These are phyloP conservation scores for Lasioglossum marginatum DNA, from an alignment of 2,888 invertebrate genomes.

Conservation along the genomic window DNA sequence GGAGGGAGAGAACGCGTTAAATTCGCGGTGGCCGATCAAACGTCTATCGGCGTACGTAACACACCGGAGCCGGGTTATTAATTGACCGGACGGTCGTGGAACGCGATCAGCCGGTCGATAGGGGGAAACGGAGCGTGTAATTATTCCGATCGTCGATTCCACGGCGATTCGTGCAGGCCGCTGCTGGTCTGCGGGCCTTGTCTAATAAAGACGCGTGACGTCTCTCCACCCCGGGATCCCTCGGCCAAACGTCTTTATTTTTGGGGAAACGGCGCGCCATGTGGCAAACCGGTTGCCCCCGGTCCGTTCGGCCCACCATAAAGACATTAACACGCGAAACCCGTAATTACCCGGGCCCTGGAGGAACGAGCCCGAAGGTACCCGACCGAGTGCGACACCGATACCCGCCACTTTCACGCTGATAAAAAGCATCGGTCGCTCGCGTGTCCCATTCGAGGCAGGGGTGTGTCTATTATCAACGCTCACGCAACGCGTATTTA, in stretches of 20 bases:
- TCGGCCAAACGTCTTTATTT: constrained; percentile 50
- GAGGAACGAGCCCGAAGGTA: background rate
- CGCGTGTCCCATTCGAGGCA: constrained; percentile 49
- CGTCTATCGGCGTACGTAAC: constrained; percentile 33
- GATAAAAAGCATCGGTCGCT: constrained; percentile 31
- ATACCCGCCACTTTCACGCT: constrained; percentile 22
- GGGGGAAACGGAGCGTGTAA: constrained; percentile 61
- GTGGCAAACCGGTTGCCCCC: constrained; percentile 66
- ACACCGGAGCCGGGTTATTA: constrained; percentile 47
- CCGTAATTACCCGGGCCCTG: constrained; percentile 71
- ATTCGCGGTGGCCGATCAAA: constrained; percentile 16
- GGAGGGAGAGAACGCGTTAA: constrained; percentile 1
- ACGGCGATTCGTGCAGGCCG: constrained; percentile 26
- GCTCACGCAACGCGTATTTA: constrained; percentile 64
- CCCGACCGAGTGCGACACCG: constrained; percentile 21
- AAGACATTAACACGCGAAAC: constrained; percentile 79
- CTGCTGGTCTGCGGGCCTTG: constrained; percentile 19
- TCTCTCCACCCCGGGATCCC: constrained; percentile 9
- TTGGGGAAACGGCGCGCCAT: constrained; percentile 58
- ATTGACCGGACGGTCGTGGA: constrained; percentile 38
- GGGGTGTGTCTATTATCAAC: constrained; percentile 55
- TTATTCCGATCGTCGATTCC: constrained; percentile 61
- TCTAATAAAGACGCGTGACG: constrained; percentile 39
- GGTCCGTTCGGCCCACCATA: constrained; percentile 61
- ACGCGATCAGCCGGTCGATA: constrained; percentile 51